Evolutionary conservation across 2,113 vertebrate genomes (phyloP).

Genomic region (Ibidorhyncha struthersii): DNA sequence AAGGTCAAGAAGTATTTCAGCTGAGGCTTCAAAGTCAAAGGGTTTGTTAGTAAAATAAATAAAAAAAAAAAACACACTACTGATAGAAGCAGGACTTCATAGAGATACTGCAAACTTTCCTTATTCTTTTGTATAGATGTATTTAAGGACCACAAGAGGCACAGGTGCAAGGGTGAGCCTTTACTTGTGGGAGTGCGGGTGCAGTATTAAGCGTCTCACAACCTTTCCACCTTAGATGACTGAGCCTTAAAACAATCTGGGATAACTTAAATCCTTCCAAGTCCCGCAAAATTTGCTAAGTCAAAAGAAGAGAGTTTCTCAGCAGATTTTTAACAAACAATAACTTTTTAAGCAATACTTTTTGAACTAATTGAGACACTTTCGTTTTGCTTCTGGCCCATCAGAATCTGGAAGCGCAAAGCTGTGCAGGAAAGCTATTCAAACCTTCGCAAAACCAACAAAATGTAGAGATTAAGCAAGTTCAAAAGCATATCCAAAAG

Average conservation of each 20-base stretch:
- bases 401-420: background rate
- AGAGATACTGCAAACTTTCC: background rate
- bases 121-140: background rate
- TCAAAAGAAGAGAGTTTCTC: background rate
- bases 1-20: slow-evolving; percentile 63
- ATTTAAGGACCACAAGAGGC: background rate
- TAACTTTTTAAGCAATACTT: background rate
- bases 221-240: background rate
- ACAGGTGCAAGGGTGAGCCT: background rate
- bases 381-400: background rate
- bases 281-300: background rate
- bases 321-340: background rate
- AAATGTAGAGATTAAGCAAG: background rate
- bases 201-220: background rate
- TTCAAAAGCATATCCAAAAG: background rate
- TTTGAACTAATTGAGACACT: background rate
- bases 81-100: background rate
- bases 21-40: slow-evolving; percentile 67
- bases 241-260: background rate
- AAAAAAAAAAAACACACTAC: background rate
- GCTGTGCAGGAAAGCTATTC: background rate
- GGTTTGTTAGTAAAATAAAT: background rate
- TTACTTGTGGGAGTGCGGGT: rapidly evolving
- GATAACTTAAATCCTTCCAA: background rate
- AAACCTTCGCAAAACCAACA: background rate